Conservation (phyloP, 2,113 vertebrate species). For the Erinaceus europaeus region DNA sequence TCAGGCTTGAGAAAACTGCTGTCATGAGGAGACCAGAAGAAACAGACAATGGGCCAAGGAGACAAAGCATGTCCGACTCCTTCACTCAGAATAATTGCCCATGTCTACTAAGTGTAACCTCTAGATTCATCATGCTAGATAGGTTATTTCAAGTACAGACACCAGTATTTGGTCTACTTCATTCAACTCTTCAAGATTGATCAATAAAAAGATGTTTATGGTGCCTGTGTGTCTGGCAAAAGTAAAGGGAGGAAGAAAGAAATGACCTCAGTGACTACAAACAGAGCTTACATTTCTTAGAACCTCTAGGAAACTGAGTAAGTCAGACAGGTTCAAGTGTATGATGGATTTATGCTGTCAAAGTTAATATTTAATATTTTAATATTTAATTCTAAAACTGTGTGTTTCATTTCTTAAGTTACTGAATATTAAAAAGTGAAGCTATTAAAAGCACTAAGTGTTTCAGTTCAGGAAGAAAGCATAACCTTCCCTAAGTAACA, state of each 20-base stretch:
- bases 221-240: slow-evolving; percentile 72
- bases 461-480: slow-evolving; percentile 54
- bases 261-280: slow-evolving; percentile 42
- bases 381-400: slow-evolving; percentile 72
- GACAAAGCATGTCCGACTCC: background rate
- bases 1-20: slow-evolving; percentile 11
- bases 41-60: slow-evolving; percentile 5
- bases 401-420: slow-evolving; percentile 49
- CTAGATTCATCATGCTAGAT: slow-evolving; percentile 53
- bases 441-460: slow-evolving; percentile 64
- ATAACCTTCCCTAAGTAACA: slow-evolving; percentile 36
- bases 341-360: slow-evolving; percentile 61
- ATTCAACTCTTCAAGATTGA: slow-evolving; percentile 48
- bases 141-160: slow-evolving; percentile 50
- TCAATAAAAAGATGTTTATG: slow-evolving; percentile 59
- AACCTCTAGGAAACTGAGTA: slow-evolving; percentile 24
- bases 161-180: slow-evolving; percentile 56
- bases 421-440: slow-evolving; percentile 58
- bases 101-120: slow-evolving; percentile 70
- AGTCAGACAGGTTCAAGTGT: slow-evolving; percentile 43
- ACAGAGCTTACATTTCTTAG: slow-evolving; percentile 39
- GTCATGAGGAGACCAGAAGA: slow-evolving; percentile 59
- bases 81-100: slow-evolving; percentile 48
- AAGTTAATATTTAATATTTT: slow-evolving; percentile 78
- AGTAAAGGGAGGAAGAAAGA: background rate